Percentiles rank a stretch among this genome's conserved stretches.
Evolutionary conservation across 2,888 invertebrate genomes (phyloP).

Genomic region (Plagodis dolabraria): DNA sequence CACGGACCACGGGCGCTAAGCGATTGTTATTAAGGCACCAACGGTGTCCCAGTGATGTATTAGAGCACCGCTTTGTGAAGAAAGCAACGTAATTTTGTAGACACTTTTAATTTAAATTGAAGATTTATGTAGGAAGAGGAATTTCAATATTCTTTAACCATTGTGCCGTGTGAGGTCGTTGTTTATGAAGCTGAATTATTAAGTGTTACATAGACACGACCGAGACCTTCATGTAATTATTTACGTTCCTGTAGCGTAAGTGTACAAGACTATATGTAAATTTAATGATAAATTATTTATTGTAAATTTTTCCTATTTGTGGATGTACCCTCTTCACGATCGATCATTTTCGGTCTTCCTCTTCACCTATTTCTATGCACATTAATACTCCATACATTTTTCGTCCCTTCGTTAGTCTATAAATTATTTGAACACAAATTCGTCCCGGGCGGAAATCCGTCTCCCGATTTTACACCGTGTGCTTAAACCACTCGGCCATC

Average conservation of each 20-base stretch:
- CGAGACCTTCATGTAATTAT: conserved; percentile 1
- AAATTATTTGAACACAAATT: too few species aligned
- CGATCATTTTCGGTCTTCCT: too few species aligned
- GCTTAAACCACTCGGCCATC: too few species aligned
- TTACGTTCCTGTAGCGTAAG: neutral
- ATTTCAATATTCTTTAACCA: conserved; percentile 30
- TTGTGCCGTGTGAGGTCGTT: conserved; percentile 13
- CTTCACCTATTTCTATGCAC: too few species aligned
- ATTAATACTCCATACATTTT: too few species aligned
- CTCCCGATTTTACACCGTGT: too few species aligned
- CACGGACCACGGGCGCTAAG: conserved; percentile 49
- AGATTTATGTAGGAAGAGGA: conserved; percentile 29
- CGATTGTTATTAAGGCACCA: conserved; percentile 29
- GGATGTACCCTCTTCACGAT: too few species aligned
- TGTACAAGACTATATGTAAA: too few species aligned
- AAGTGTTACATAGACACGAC: conserved; percentile 4
- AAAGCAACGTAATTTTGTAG: conserved; percentile 35
- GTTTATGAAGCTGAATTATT: conserved; percentile 25
- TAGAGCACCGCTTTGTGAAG: conserved; percentile 34
- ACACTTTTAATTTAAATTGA: conserved; percentile 34
- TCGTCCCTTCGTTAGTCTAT: too few species aligned
- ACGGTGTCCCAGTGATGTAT: conserved; percentile 34
- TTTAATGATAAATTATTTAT: too few species aligned
- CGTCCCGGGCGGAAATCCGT: too few species aligned
- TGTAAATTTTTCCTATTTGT: too few species aligned